Conservation (phyloP, 2,113 vertebrate genomes). For the Thalassoma bifasciatum region DNA sequence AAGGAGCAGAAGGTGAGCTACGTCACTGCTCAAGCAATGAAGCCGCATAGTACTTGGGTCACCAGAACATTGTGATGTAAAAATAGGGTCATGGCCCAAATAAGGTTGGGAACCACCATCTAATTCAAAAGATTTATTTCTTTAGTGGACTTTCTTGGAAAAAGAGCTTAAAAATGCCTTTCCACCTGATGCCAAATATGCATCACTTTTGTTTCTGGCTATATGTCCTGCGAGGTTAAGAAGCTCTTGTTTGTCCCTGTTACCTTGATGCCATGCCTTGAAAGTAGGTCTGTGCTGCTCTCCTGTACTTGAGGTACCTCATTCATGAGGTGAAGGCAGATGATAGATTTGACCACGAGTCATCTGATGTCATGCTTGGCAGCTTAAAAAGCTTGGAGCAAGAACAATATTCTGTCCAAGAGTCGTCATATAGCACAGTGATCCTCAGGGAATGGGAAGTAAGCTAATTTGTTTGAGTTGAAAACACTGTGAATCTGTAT, state of each 20-base stretch:
- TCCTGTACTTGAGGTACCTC: conserved; percentile 17
- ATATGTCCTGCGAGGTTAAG: no score
- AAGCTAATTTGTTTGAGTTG: conserved; percentile 50
- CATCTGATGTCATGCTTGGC: conserved; percentile 65
- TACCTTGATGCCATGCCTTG: neutral
- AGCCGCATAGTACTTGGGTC: no score
- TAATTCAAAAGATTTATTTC: no score
- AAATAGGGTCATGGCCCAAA: no score
- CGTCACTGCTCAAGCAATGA: no score
- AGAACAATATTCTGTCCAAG: conserved; percentile 39
- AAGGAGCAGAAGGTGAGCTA: no score
- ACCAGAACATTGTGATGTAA: no score
- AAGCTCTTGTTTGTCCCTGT: neutral
- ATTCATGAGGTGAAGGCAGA: conserved; percentile 39
- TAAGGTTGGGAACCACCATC: no score
- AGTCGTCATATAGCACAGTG: conserved; percentile 27
- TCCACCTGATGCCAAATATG: no score
- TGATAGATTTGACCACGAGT: conserved; percentile 53
- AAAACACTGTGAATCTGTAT: conserved; percentile 47
- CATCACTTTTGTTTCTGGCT: no score
- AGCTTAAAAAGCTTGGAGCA: conserved; percentile 20
- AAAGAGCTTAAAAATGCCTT: no score
- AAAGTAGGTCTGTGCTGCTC: neutral
- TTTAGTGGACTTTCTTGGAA: no score
- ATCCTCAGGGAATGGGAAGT: conserved; percentile 53